These are phyloP conservation scores for Plestiodon gilberti DNA, from an alignment of 2,113 vertebrate genomes.

Conservation along the genomic window DNA sequence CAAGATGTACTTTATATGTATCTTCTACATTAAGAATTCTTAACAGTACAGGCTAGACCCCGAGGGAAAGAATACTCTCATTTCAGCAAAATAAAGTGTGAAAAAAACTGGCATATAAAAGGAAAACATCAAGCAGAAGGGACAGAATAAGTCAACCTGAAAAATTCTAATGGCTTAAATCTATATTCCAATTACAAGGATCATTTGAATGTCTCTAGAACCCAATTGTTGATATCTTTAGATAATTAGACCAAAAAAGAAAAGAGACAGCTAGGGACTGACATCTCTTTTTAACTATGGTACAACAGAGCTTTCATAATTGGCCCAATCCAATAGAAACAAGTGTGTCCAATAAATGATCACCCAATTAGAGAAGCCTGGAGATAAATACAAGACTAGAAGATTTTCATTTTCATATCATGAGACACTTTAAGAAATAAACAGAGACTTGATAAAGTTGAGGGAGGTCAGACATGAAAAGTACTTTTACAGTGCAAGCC, in stretches of 20 bases:
- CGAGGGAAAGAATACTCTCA: not conserved
- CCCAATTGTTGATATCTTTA: not conserved
- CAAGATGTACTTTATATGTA: not conserved
- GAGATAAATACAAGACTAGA: not conserved
- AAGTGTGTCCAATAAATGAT: not conserved
- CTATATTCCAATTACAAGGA: not conserved
- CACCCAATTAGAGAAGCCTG: not conserved
- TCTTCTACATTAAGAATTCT: not conserved
- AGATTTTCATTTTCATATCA: not conserved
- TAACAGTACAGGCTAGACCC: not conserved
- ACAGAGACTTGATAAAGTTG: no score
- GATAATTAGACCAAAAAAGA: not conserved
- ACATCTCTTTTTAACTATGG: not conserved
- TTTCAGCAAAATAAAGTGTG: not conserved
- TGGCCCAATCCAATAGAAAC: rapidly evolving
- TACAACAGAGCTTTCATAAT: not conserved
- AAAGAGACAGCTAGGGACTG: not conserved
- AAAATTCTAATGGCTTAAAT: not conserved
- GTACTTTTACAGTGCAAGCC: no score
- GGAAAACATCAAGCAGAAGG: not conserved
- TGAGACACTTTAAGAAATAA: constrained; percentile 19
- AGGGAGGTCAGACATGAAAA: no score
- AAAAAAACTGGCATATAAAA: not conserved
- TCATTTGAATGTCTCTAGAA: not conserved
- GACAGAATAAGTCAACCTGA: not conserved